Conservation (phyloP, 1,140 invertebrate genomes). For the Psilanteris sp. region DNA sequence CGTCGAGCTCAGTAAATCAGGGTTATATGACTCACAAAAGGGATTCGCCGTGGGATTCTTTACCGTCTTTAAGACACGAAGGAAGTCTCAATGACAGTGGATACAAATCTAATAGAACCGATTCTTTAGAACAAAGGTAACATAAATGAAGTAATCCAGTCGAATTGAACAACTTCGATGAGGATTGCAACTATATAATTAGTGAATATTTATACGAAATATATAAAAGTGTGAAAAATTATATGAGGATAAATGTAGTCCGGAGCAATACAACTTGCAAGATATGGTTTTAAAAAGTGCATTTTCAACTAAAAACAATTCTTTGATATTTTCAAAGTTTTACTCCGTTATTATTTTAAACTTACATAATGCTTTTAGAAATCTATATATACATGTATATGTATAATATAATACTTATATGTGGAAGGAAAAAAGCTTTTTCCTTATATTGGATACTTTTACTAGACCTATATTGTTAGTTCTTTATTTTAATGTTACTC, state of each 20-base stretch:
- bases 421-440: conserved; percentile 43
- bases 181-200: too few species aligned
- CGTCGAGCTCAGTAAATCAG: conserved; percentile 75
- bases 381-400: conserved; percentile 33
- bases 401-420: too few species aligned
- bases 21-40: conserved; percentile 82
- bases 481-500: conserved; percentile 60
- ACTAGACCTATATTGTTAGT: conserved; percentile 62
- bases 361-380: conserved; percentile 27
- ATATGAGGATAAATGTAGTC: conserved; percentile 21
- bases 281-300: conserved; percentile 33
- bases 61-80: conserved; percentile 89
- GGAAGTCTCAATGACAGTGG: conserved; percentile 90
- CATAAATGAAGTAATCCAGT: conserved; percentile 22
- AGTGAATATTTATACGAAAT: background rate
- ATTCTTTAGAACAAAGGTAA: conserved; percentile 91
- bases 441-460: conserved; percentile 57
- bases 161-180: background rate
- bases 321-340: conserved; percentile 27
- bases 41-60: conserved; percentile 89
- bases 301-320: conserved; percentile 31
- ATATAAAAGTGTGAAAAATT: conserved; percentile 52
- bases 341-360: conserved; percentile 48
- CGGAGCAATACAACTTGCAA: background rate
- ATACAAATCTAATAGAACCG: conserved; percentile 90